Percentiles rank a stretch among this genome's conserved stretches.
phyloP scores from a whole-genome alignment of 1,140 invertebrate species.

The Brachystomella parvula region DNA sequence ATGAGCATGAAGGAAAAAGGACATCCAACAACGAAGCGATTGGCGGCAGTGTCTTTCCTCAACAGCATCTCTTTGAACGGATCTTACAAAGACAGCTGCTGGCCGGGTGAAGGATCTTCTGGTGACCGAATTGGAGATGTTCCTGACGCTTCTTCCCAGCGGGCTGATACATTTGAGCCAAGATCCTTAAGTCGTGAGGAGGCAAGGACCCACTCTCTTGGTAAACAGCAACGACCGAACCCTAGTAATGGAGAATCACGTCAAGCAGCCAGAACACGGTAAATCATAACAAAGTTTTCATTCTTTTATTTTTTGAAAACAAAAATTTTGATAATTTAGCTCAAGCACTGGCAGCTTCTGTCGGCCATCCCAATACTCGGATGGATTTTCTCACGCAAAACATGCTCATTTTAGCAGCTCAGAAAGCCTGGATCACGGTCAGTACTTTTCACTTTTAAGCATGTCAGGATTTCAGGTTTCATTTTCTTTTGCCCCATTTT shows the following conservation, averaged over 20 bases:
- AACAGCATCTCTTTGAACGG: conserved; percentile 91
- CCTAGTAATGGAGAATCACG: background rate
- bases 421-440: conserved; percentile 54
- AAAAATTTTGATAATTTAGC: background rate
- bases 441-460: background rate
- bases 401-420: conserved; percentile 56
- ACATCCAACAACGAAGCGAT: conserved; percentile 52
- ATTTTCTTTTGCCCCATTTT: background rate
- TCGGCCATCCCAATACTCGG: conserved; percentile 3
- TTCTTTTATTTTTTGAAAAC: background rate
- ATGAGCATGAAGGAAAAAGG: conserved; percentile 16
- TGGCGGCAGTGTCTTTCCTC: conserved; percentile 81
- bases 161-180: background rate
- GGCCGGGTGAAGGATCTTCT: background rate
- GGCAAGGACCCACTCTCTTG: background rate
- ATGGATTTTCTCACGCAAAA: conserved; percentile 6
- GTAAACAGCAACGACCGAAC: background rate
- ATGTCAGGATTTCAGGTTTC: background rate
- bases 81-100: conserved; percentile 63
- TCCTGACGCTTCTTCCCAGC: background rate
- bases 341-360: background rate
- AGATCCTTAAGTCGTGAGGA: background rate
- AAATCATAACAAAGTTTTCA: background rate
- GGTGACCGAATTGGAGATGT: background rate
- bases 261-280: background rate